Base-by-base conservation (phyloP, 2,888 invertebrate species). In the Dione juno region DNA sequence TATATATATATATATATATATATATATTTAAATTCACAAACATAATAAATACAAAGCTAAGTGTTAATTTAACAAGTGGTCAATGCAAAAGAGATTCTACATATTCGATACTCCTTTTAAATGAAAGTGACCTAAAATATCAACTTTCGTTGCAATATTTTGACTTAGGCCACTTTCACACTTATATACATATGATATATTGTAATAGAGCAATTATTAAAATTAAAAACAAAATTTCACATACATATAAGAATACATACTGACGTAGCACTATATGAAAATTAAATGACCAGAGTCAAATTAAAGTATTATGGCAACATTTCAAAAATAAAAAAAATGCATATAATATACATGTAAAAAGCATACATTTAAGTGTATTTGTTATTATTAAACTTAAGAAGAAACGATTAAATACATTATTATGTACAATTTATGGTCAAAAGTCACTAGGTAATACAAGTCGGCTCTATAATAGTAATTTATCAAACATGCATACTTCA, bases 401-500 rank as follows among this genome's bases (percentile, higher is more conserved):
- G 28, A 58, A 52, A n/a, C n/a, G 45, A n/a, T 43, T 73, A 43
- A 61, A 66, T 40, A 61, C 41, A 35, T 50, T 59, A 21, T 65
- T 73, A 71, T 72, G 40, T 72, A 72, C 63, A 74, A 58, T 67
- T 41, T 67, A 67, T 53, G 67, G 59, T 73, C 76, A 81, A 84
- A 50, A 19, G 74, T 83, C 84, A 80, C 75, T n/a, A n/a, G n/a
- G n/a, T n/a, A 87, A 86, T 86, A 88, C 82, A 88, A 86, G 84
- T 89, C 89, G 88, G 89, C 89, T 89, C 89, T 85, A 88, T 70
- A 50, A 16, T 50, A 50, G 19, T 50, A 8, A 50, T 11, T 19
- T 50, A 50, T 19, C 16, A 19, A 19, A 19, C 50, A 50, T 48
- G 9, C 14, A 53, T 53, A 53, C 28, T 53, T 53, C n/a, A 45